Conservation (phyloP, 1,140 invertebrate species). For the Bicyclus anynana region DNA sequence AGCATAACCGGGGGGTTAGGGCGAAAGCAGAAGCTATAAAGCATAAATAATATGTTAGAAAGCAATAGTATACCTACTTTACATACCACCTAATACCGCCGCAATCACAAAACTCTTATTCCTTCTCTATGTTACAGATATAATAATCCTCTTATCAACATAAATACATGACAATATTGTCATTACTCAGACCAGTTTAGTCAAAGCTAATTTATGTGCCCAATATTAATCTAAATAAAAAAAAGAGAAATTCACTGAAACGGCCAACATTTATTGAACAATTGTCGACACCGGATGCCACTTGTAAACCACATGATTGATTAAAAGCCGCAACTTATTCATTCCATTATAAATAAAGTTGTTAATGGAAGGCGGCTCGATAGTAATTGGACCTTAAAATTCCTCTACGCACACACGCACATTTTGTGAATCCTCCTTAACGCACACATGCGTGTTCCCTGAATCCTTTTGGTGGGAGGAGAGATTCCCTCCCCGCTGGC, state of each 20-base stretch:
- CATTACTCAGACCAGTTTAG: background rate
- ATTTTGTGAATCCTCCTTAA: no score
- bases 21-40: no score
- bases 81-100: no score
- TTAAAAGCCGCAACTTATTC: constrained; percentile 71
- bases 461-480: constrained; percentile 28
- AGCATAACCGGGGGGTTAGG: no score
- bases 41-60: no score
- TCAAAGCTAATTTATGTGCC: background rate
- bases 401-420: constrained; percentile 48
- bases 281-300: constrained; percentile 56
- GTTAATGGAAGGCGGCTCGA: constrained; percentile 60
- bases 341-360: constrained; percentile 70
- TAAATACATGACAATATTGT: no score
- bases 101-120: no score
- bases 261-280: constrained; percentile 53
- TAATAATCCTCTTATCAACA: no score
- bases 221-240: background rate
- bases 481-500: constrained; percentile 20
- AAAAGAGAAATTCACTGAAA: constrained; percentile 27
- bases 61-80: no score
- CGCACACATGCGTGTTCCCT: no score
- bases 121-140: no score
- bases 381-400: constrained; percentile 67
- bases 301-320: constrained; percentile 58